Evolutionary conservation across 1,140 invertebrate species (phyloP).

Genomic region (Drosophila arawakana): DNA sequence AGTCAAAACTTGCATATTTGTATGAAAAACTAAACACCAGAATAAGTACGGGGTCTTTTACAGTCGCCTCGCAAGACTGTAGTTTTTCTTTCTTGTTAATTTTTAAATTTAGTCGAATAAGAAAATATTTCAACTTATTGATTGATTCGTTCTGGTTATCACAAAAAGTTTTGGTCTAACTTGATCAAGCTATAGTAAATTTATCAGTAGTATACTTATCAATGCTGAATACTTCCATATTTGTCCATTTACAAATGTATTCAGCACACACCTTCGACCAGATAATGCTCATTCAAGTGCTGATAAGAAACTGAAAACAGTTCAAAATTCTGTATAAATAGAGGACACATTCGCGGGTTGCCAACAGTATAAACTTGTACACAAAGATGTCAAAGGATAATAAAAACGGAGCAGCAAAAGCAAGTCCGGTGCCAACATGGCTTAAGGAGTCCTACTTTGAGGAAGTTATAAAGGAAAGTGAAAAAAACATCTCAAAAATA

Average conservation of each 20-base stretch:
- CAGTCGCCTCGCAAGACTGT: no score
- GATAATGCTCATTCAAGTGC: constrained; percentile 1
- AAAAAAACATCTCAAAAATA: constrained; percentile 69
- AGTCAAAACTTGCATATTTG: no score
- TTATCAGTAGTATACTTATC: not conserved
- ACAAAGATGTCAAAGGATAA: not conserved
- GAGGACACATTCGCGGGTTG: not conserved
- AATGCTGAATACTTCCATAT: not conserved
- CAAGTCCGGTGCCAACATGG: constrained; percentile 73
- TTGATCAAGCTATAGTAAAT: not conserved
- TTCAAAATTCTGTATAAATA: not conserved
- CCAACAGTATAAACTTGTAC: not conserved
- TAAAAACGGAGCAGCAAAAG: not conserved
- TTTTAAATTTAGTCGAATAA: no score
- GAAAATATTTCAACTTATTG: not conserved
- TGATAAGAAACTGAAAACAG: not conserved
- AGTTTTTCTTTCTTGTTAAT: no score
- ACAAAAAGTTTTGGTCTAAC: not conserved
- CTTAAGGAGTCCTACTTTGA: constrained; percentile 83
- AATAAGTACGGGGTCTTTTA: no score
- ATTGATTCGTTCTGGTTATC: not conserved
- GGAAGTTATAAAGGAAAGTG: constrained; percentile 74
- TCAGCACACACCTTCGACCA: not conserved
- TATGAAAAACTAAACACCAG: no score
- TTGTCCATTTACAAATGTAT: not conserved